Evolutionary conservation across 2,888 invertebrate genomes (phyloP), one percentile per base, ranked within the genome.

Genomic region (Disparrhopalites patrizii): DNA sequence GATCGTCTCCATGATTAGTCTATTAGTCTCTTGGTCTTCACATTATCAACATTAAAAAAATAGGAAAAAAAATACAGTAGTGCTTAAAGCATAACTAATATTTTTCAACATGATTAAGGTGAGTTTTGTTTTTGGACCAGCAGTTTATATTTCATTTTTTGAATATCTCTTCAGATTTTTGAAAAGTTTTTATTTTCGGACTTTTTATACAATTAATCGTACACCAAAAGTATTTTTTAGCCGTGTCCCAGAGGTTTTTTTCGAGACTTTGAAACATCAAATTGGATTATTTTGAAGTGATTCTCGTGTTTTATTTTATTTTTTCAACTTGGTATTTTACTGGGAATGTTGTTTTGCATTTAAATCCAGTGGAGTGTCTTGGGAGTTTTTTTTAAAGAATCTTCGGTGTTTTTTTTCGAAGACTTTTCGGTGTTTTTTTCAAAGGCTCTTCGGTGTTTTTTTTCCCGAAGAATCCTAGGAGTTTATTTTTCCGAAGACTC

Each of bases 61-160:
- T 47, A 4, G 20, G n/a, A 43, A 43, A 10, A n/a, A 43, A n/a
- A n/a, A n/a, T n/a, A n/a, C n/a, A n/a, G n/a, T n/a, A n/a, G n/a
- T n/a, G n/a, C n/a, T n/a, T n/a, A n/a, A n/a, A n/a, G n/a, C n/a
- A n/a, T n/a, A n/a, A n/a, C n/a, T n/a, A n/a, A n/a, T n/a, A n/a
- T n/a, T 43, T 43, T 43, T 43, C 43, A 43, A 43, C 15, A 43
- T 43, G 43, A 10, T 43, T 4, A 43, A 43, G 43, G 43, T 43
- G n/a, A 5, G n/a, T 20, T 10, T 18, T 43, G 15, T 40, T 40
- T 40, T 40, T 10, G 15, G 3, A 10, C 15, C 36, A 36, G 15
- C 15, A 36, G 36, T 36, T 36, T n/a, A n/a, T n/a, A n/a, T 36
- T 36, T 36, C 36, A 36, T 7, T 36, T 7, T 36, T 36, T 36